These are phyloP conservation scores for Copidosoma aretas DNA, from an alignment of 2,888 invertebrate species.

Conservation along the genomic window DNA sequence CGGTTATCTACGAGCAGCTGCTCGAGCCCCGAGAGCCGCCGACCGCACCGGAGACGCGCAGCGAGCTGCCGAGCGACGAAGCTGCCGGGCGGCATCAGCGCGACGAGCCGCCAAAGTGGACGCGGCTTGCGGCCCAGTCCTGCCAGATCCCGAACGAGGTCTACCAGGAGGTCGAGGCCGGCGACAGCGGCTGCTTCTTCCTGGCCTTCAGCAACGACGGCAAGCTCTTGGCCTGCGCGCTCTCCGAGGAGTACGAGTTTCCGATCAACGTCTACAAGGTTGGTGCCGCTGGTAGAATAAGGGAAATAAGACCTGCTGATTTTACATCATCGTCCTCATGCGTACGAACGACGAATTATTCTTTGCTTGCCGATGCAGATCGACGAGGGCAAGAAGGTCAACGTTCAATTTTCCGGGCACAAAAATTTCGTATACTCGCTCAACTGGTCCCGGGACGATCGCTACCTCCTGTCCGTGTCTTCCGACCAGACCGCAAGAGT, in stretches of 20 bases:
- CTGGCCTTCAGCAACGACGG: constrained; percentile 65
- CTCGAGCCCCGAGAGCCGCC: constrained; percentile 37
- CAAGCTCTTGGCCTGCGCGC: constrained; percentile 65
- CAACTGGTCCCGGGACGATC: constrained; percentile 68
- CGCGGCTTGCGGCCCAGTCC: constrained; percentile 65
- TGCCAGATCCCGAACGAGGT: constrained; percentile 70
- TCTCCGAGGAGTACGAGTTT: constrained; percentile 64
- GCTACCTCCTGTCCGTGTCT: constrained; percentile 69
- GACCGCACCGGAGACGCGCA: constrained; percentile 18
- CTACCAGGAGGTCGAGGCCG: constrained; percentile 58
- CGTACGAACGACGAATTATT: too few relatives aligned
- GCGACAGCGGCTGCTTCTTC: constrained; percentile 64
- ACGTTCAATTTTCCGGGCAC: constrained; percentile 65
- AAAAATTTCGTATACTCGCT: constrained; percentile 72
- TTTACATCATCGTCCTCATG: too few relatives aligned
- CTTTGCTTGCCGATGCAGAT: constrained; percentile 54
- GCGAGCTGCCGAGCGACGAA: constrained; percentile 40
- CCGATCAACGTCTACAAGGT: constrained; percentile 66
- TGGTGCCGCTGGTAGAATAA: too few relatives aligned
- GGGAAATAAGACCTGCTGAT: not conserved
- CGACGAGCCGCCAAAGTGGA: constrained; percentile 60
- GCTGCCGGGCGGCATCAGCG: constrained; percentile 42
- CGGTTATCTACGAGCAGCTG: constrained; percentile 53
- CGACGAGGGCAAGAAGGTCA: constrained; percentile 60
- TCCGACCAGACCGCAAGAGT: constrained; percentile 72